Conservation (phyloP, 2,797 vertebrate genomes). For the Trachops cirrhosus region DNA sequence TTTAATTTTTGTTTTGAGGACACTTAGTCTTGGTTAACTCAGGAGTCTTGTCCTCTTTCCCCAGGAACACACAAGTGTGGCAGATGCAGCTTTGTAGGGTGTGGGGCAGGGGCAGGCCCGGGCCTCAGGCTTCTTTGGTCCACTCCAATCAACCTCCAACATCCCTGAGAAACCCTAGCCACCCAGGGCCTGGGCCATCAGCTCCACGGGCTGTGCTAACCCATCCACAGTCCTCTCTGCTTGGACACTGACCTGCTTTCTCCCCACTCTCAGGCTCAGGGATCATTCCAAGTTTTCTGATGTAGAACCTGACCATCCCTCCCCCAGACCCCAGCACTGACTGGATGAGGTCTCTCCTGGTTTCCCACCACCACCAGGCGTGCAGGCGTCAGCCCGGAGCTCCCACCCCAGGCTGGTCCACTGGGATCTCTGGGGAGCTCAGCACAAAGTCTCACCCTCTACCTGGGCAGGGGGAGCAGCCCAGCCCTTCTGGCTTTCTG, state of each 20-base stretch:
- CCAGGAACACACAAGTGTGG: not conserved
- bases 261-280: not conserved
- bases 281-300: not conserved
- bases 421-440: not conserved
- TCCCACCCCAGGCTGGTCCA: not conserved
- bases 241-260: not conserved
- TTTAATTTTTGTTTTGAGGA: not conserved
- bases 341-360: not conserved
- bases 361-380: not conserved
- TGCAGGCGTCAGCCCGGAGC: not conserved
- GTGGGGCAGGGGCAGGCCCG: fast-evolving
- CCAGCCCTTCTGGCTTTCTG: fast-evolving
- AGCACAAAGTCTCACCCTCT: fast-evolving
- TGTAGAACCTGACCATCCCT: fast-evolving
- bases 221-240: not conserved
- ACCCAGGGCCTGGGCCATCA: not conserved
- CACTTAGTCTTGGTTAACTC: not conserved
- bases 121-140: not conserved
- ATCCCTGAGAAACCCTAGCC: not conserved
- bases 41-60: not conserved
- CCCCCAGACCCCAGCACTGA: not conserved
- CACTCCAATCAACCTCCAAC: not conserved
- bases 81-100: not conserved
- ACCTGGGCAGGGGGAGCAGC: too few relatives aligned
- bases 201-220: not conserved